These are phyloP conservation scores for Zygothrica quintamaculata DNA, from an alignment of 2,888 invertebrate species.

Conservation along the genomic window DNA sequence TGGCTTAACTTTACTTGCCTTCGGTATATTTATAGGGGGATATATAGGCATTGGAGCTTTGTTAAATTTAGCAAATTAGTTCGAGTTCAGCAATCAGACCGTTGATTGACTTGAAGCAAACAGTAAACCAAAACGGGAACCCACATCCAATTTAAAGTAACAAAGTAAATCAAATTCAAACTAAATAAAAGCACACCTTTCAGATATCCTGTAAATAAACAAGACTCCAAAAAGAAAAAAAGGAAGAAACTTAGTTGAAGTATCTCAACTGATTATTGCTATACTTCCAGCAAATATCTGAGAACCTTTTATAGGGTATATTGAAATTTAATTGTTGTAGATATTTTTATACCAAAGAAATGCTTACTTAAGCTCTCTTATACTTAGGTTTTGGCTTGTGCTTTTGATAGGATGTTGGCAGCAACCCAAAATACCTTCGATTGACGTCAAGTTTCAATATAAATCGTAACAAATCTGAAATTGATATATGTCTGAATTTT, in stretches of 20 bases:
- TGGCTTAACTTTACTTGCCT: not conserved
- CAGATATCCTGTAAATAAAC: constrained; percentile 7
- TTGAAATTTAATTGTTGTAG: too few species aligned
- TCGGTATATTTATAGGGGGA: not conserved
- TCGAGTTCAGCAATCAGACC: constrained; percentile 39
- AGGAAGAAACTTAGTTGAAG: too few species aligned
- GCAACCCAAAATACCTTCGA: not conserved
- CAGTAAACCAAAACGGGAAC: constrained; percentile 17
- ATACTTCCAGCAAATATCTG: too few species aligned
- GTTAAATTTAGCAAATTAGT: constrained; percentile 64
- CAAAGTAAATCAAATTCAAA: not conserved
- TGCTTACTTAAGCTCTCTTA: not conserved
- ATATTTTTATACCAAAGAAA: too few species aligned
- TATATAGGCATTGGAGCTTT: constrained; percentile 21
- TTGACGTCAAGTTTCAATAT: constrained; percentile 1
- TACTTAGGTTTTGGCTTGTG: not conserved
- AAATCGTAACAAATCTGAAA: constrained; percentile 7
- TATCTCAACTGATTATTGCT: too few species aligned
- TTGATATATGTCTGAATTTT: not conserved
- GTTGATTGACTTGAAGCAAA: constrained; percentile 40
- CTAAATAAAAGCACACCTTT: not conserved
- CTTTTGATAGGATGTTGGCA: not conserved
- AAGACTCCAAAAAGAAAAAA: too few species aligned
- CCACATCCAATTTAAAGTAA: constrained; percentile 8
- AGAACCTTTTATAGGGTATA: too few species aligned